Evolutionary conservation across 2,888 invertebrate genomes (phyloP), one percentile per base, ranked within the genome.

Genomic region (Drosophila atroscutellata): DNA sequence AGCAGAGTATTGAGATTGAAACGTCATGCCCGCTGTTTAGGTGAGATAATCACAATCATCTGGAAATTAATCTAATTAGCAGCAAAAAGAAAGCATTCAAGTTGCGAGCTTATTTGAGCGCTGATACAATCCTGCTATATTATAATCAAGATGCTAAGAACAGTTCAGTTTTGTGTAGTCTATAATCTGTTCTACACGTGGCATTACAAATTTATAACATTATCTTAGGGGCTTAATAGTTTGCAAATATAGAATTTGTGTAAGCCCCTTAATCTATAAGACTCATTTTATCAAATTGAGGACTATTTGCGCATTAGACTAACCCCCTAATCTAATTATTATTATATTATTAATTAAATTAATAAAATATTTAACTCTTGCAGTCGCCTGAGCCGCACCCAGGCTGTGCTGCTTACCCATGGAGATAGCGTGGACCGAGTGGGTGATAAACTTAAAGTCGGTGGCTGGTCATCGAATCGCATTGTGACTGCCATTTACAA

Each of bases 391-490:
- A 96, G 97, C 67, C 96, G 97, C 91, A 95, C 95, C 78, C 98
- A 99, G 94, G 95, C 96, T 80, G 99, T 99, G 57, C 94, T 99
- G 52, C 94, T 99, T 79, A 99, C 99, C 0, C 99, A 99, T 93
- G 99, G 99, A 30, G 99, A 99, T 94, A 97, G 98, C 92, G 96
- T 99, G 74, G 97, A 97, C 88, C 96, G 96, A 91, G 95, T 99
- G 32, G 99, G 99, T 36, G 97, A 98, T 55, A 95, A 95, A 79
- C 98, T 99, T 93, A 96, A 96, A 90, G 94, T 97, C 26, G 96
- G 97, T 65, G 99, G 98, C 45, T 96, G 95, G 92, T 97, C 97
- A 50, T 93, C 94, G 47, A 96, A 95, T 89, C 95, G 96, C 81
- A 95, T 97, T 92, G 95, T 98, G 81, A 96, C 97, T 15, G 99